Evolutionary conservation across 1,140 invertebrate species (phyloP), one percentile per base, ranked within the genome.

Genomic region (Anoplophora glabripennis): DNA sequence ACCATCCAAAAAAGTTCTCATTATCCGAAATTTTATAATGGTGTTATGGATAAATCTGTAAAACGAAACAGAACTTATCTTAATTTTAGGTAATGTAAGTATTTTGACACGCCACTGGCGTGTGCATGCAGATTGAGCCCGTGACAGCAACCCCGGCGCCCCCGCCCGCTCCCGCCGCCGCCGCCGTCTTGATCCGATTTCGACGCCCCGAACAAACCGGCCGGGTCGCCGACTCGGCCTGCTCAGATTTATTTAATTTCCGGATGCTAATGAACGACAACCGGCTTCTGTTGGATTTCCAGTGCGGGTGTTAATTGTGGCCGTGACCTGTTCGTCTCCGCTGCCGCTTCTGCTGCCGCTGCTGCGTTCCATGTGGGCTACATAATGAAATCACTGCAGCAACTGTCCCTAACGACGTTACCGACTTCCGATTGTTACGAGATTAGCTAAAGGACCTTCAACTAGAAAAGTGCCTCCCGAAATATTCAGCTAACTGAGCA

Each of bases 161-260:
- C 21, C 34, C 35, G 3, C 37, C 62, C 64, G n/a, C n/a, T n/a
- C n/a, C 5, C 21, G 3, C 34, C 35, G 3, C 37, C 62, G 61
- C 56, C 59, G 56, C 66, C 61, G 52, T 69, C 65, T 61, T 62
- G 48, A 64, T 56, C 68, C 68, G 63, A 67, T 69, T 67, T 67
- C 28, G 61, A 53, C 57, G 42, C 49, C 41, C 21, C 41, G 33
- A 56, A 65, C 58, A 67, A 60, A 55, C 58, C 54, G 42, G 21
- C 21, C 21, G 21, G 21, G 21, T 28, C 21, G 21, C 21, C 21
- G 21, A 28, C 21, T 34, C 44, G 10, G 21, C 47, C 9, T 14
- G 44, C 57, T 55, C 64, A 66, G 62, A 66, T 67, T 69, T 67
- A 69, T 69, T 69, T 67, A 69, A 69, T 69, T 69, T 69, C 67